Evolutionary conservation across 1,140 invertebrate species (phyloP).

Genomic region (Parasteatoda tepidariorum): DNA sequence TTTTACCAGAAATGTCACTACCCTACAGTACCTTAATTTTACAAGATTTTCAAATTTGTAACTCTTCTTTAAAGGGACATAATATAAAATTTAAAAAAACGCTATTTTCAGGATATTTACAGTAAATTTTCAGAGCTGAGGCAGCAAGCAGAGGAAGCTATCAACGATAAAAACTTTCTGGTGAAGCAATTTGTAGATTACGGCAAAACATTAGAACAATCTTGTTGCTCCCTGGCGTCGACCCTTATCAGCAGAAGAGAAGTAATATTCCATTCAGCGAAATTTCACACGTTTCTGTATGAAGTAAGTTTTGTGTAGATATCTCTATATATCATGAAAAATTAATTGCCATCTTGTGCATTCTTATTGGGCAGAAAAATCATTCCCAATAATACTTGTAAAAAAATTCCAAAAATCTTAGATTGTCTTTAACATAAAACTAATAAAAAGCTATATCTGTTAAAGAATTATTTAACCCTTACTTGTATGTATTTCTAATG

Average conservation of each 20-base stretch:
- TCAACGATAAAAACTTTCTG: slow-evolving; percentile 6
- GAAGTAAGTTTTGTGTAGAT: neutral
- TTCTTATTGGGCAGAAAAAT: neutral
- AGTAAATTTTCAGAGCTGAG: neutral
- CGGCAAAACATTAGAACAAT: slow-evolving; percentile 2
- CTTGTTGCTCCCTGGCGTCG: slow-evolving; percentile 1
- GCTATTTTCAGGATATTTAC: slow-evolving; percentile 46
- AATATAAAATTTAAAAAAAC: no score
- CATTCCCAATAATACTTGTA: neutral
- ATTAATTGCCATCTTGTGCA: neutral
- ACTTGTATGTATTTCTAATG: neutral
- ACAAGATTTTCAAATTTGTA: no score
- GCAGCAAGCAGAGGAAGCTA: neutral
- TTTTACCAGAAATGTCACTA: no score
- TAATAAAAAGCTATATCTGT: neutral
- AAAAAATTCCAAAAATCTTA: neutral
- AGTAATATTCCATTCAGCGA: neutral
- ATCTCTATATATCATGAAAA: neutral
- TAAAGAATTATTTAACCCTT: neutral
- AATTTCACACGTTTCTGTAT: slow-evolving; percentile 11
- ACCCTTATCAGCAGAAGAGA: slow-evolving; percentile 1
- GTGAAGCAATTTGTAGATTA: slow-evolving; percentile 10
- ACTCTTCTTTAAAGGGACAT: no score
- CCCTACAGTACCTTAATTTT: no score
- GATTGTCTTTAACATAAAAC: neutral